Conservation (phyloP, 1,140 invertebrate genomes). For the Magallana angulata region DNA sequence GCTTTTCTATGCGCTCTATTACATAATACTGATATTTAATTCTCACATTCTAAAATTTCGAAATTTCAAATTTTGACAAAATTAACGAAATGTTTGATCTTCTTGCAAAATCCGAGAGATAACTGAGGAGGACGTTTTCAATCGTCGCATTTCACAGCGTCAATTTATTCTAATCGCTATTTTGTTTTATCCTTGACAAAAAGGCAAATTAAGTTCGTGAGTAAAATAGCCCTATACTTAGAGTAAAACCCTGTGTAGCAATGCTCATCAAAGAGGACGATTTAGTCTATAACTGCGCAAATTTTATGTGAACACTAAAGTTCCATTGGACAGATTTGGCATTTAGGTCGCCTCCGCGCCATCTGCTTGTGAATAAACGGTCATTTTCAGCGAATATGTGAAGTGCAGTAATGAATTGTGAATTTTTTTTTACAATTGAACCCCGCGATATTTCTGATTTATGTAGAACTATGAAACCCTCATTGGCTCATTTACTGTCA, state of each 20-base stretch:
- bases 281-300: neutral
- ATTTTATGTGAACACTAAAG: neutral
- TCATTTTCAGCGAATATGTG: neutral
- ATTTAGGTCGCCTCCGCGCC: neutral
- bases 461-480: no score
- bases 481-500: neutral
- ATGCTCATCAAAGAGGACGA: neutral
- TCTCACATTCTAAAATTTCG: no score
- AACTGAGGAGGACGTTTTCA: no score
- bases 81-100: no score
- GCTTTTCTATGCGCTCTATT: no score
- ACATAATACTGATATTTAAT: no score
- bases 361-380: neutral
- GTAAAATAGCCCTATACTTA: neutral
- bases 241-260: neutral
- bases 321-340: neutral
- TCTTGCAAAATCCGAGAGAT: no score
- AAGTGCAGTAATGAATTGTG: constrained; percentile 4
- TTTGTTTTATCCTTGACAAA: neutral
- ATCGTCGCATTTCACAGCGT: no score
- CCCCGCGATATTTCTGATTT: neutral
- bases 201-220: neutral
- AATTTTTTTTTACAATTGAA: neutral
- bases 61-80: no score
- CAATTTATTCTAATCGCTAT: no score